These are phyloP conservation scores for Venustoraphidia nigricollis DNA, from an alignment of 2,888 invertebrate genomes.

Conservation along the genomic window DNA sequence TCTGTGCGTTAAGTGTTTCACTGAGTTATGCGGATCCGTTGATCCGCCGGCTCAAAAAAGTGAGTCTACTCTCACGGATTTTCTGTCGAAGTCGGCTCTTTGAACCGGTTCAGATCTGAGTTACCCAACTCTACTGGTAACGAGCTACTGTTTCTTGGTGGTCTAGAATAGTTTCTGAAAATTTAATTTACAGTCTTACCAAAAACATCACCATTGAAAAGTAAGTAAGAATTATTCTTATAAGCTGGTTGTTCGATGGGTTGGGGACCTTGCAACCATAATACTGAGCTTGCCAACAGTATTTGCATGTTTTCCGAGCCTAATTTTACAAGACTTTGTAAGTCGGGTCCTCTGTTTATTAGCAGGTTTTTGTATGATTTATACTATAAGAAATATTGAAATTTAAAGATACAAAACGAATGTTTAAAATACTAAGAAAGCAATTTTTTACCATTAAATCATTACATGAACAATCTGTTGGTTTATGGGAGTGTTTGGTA, in stretches of 20 bases:
- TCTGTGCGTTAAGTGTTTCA: too few species aligned
- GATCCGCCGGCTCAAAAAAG: too few species aligned
- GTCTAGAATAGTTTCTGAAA: too few species aligned
- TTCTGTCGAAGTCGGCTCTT: too few species aligned
- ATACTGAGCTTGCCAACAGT: constrained; percentile 37
- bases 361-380: constrained; percentile 26
- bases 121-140: too few species aligned
- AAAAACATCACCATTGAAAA: constrained; percentile 88
- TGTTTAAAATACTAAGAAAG: constrained; percentile 3
- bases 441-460: neutral
- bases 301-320: constrained; percentile 13
- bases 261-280: constrained; percentile 70
- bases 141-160: too few species aligned
- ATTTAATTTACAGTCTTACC: constrained; percentile 29
- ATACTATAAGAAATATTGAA: constrained; percentile 24
- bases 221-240: constrained; percentile 42
- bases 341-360: constrained; percentile 42
- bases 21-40: too few species aligned
- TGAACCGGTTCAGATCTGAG: too few species aligned
- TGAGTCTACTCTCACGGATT: too few species aligned
- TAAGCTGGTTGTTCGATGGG: constrained; percentile 53
- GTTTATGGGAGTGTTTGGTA: neutral
- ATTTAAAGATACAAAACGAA: neutral
- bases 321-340: constrained; percentile 12
- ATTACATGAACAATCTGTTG: neutral